phyloP scores from a whole-genome alignment of 2,888 invertebrate genomes.

The Epinotia bilunana region DNA sequence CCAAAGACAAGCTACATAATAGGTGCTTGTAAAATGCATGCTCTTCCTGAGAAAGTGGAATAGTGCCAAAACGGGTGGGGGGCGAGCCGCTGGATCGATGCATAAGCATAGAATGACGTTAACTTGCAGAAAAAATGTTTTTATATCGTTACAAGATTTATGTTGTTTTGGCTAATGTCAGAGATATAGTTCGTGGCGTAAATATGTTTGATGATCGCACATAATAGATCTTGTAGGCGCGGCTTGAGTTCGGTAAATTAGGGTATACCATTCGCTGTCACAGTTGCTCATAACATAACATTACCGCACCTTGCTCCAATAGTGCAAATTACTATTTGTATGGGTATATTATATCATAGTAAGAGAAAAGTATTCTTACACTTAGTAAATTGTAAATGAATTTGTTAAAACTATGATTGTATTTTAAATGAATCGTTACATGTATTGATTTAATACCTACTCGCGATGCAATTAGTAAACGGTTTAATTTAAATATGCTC shows the following conservation, averaged over 20 bases:
- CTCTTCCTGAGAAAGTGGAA: conserved; percentile 22
- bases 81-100: conserved; percentile 8
- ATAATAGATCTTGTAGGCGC: conserved; percentile 2
- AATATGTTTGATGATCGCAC: background rate
- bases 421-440: background rate
- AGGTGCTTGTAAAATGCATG: conserved; percentile 20
- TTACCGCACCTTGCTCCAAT: background rate
- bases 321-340: background rate
- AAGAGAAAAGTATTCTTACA: too few species aligned
- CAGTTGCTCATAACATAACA: background rate
- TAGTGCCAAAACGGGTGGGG: conserved; percentile 23
- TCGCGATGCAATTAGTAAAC: conserved; percentile 3
- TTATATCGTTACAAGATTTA: conserved; percentile 14
- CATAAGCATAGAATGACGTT: conserved; percentile 12
- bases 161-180: background rate
- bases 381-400: background rate
- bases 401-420: background rate
- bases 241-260: background rate
- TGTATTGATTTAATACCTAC: background rate
- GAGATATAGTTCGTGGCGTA: background rate
- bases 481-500: conserved; percentile 9
- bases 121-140: conserved; percentile 12
- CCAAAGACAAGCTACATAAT: conserved; percentile 33
- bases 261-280: background rate
- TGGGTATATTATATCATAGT: too few species aligned